Conservation (phyloP, 2,113 vertebrate species). For the Hydrochoerus hydrochaeris region DNA sequence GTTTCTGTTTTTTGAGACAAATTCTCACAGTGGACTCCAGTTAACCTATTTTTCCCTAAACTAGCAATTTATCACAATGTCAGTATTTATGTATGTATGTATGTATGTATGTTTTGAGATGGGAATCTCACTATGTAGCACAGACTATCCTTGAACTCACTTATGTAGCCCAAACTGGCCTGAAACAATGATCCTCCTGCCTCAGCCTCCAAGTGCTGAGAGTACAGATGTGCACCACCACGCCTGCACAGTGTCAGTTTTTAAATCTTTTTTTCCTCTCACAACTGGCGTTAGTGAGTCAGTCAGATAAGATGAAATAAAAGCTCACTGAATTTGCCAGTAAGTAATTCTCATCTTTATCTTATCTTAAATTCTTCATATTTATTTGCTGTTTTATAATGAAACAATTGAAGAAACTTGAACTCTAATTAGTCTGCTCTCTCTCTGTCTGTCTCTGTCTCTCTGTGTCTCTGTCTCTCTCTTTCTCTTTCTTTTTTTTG, state of each 20-base stretch:
- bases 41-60: background rate
- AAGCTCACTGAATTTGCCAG: constrained; percentile 53
- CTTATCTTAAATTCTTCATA: constrained; percentile 22
- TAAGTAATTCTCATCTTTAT: constrained; percentile 62
- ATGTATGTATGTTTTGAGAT: too few relatives aligned
- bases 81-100: background rate
- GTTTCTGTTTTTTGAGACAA: background rate
- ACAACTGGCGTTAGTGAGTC: background rate
- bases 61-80: background rate
- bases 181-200: background rate
- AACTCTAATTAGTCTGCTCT: background rate
- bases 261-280: background rate
- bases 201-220: background rate
- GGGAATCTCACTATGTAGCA: too few relatives aligned
- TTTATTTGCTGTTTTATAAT: constrained; percentile 39
- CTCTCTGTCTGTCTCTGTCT: too few relatives aligned
- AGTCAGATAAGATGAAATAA: too few relatives aligned
- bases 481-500: too few relatives aligned
- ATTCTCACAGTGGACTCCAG: background rate
- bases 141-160: too few relatives aligned
- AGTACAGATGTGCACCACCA: background rate
- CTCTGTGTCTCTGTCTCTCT: too few relatives aligned
- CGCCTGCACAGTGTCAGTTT: background rate
- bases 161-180: background rate
- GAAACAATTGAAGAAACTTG: constrained; percentile 9